Conservation (phyloP, 2,113 vertebrate genomes). For the Casuarius casuarius region DNA sequence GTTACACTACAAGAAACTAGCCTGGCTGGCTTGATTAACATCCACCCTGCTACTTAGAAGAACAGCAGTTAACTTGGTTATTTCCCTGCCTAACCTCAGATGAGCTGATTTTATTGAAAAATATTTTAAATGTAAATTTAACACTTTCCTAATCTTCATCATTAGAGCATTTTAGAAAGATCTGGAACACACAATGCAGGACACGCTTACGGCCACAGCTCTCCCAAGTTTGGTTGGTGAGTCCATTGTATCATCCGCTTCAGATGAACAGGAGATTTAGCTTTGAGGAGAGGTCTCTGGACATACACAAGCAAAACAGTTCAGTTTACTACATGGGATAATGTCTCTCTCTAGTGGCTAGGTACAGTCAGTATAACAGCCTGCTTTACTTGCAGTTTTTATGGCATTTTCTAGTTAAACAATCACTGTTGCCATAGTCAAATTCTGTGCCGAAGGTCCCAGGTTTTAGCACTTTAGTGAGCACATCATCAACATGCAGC, state of each 20-base stretch:
- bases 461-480: background rate
- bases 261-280: background rate
- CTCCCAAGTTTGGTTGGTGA: background rate
- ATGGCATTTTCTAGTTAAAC: constrained; percentile 5
- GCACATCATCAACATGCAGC: background rate
- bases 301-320: background rate
- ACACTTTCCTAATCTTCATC: background rate
- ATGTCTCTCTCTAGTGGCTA: constrained; percentile 74
- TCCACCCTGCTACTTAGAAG: background rate
- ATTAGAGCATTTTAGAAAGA: background rate
- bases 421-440: background rate
- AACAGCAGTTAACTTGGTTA: background rate
- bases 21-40: background rate
- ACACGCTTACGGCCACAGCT: background rate
- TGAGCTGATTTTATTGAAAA: background rate
- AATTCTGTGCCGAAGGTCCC: background rate
- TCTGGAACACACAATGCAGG: fast-evolving
- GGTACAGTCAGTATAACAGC: constrained; percentile 54
- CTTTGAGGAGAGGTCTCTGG: background rate
- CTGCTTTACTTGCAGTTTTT: background rate
- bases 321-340: constrained; percentile 40
- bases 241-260: fast-evolving
- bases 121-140: background rate
- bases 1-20: background rate
- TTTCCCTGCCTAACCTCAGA: background rate